These are phyloP conservation scores for Candoia aspera DNA, from an alignment of 2,113 vertebrate genomes.

Conservation along the genomic window DNA sequence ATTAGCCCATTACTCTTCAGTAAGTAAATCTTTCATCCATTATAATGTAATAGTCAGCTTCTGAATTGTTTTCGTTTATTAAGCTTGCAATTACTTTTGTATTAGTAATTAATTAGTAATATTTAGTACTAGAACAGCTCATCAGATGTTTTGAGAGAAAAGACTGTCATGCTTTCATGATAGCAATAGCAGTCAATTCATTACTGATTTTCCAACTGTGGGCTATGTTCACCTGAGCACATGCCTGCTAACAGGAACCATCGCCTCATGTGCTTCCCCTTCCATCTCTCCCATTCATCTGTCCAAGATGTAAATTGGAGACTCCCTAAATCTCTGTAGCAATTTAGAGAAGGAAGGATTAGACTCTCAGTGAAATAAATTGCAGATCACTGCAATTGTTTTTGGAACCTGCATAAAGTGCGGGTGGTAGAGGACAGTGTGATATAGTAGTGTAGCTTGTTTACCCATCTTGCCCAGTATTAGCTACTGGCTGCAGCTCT, in stretches of 20 bases:
- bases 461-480: not conserved
- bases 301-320: not conserved
- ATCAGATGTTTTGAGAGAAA: accelerated
- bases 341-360: not conserved
- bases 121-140: constrained; percentile 10
- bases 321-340: not conserved
- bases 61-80: constrained; percentile 20
- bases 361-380: not conserved
- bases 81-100: not conserved
- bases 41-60: not conserved
- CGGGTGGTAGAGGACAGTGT: not conserved
- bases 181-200: constrained; percentile 8
- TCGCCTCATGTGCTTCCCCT: not conserved
- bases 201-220: not conserved
- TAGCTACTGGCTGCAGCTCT: not conserved
- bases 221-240: not conserved
- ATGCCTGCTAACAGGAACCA: not conserved
- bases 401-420: not conserved
- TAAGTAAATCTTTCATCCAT: constrained; percentile 16
- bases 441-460: too few species aligned
- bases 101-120: not conserved
- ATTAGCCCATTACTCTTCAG: not conserved
- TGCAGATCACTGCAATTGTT: not conserved
- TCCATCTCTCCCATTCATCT: not conserved
- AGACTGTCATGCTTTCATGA: not conserved